Evolutionary conservation across 2,113 vertebrate species (phyloP).

Genomic region (Callaeas wilsoni): DNA sequence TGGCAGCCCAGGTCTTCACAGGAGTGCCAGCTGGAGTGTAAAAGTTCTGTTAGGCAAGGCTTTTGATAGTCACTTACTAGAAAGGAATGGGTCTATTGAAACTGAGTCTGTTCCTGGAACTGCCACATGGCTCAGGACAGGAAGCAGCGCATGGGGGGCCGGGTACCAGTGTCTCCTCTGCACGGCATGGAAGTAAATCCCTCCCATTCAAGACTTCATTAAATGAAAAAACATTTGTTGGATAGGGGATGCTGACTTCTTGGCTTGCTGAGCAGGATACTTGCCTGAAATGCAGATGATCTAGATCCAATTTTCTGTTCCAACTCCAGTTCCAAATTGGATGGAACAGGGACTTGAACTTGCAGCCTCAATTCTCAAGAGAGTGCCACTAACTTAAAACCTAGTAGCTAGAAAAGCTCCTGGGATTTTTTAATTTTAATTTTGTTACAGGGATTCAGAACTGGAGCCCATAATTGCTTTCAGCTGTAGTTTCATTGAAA

Average conservation of each 20-base stretch:
- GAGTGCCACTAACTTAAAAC: background rate
- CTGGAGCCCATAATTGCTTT: constrained; percentile 7
- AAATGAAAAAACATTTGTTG: background rate
- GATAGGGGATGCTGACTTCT: background rate
- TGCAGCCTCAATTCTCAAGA: background rate
- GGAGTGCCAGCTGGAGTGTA: background rate
- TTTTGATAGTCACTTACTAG: background rate
- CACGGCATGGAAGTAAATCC: background rate
- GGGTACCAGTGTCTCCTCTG: background rate
- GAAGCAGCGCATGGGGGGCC: background rate
- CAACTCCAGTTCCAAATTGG: background rate
- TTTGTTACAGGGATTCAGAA: constrained; percentile 21
- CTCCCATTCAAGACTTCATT: background rate
- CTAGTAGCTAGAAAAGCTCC: background rate
- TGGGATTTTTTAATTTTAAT: background rate
- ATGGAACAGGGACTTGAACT: background rate
- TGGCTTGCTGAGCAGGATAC: background rate
- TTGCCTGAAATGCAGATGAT: constrained; percentile 20
- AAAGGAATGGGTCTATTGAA: background rate
- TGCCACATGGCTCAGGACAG: background rate
- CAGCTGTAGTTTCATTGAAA: constrained; percentile 52
- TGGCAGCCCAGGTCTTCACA: background rate
- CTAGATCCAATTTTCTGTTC: background rate
- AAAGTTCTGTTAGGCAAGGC: background rate
- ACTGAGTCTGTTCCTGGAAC: background rate